Conservation (phyloP, 2,113 vertebrate genomes). For the Coryphaenoides rupestris region DNA sequence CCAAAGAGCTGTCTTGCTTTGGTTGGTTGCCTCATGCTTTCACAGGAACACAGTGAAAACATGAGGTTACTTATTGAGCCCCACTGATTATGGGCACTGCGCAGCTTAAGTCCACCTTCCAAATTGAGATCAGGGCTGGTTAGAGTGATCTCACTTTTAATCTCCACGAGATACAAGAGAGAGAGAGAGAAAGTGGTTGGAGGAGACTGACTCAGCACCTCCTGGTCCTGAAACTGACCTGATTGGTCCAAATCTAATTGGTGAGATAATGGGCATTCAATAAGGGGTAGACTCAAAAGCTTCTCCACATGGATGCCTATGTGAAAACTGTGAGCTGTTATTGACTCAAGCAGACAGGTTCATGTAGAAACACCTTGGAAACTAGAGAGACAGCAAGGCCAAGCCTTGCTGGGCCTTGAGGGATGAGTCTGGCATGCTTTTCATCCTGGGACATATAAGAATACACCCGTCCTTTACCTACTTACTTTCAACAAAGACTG, state of each 20-base stretch:
- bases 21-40: neutral
- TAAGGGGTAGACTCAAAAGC: no score
- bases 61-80: slow-evolving; percentile 50
- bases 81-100: slow-evolving; percentile 46
- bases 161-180: slow-evolving; percentile 31
- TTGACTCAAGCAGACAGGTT: no score
- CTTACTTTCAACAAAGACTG: neutral
- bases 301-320: no score
- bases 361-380: no score
- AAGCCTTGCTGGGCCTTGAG: no score
- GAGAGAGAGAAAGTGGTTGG: neutral
- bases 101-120: slow-evolving; percentile 35
- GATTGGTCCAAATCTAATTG: slow-evolving; percentile 6
- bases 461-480: no score
- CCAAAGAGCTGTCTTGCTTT: neutral
- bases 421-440: no score
- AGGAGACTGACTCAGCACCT: slow-evolving; percentile 55
- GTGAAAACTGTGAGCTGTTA: no score
- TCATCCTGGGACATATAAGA: no score
- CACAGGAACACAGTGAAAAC: slow-evolving; percentile 15
- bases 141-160: slow-evolving; percentile 65
- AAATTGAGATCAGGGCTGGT: slow-evolving; percentile 45
- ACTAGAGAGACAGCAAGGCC: no score
- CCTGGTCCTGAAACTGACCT: slow-evolving; percentile 38
- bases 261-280: no score